Conservation (phyloP, 2,797 vertebrate species). For the Prionace glauca region DNA sequence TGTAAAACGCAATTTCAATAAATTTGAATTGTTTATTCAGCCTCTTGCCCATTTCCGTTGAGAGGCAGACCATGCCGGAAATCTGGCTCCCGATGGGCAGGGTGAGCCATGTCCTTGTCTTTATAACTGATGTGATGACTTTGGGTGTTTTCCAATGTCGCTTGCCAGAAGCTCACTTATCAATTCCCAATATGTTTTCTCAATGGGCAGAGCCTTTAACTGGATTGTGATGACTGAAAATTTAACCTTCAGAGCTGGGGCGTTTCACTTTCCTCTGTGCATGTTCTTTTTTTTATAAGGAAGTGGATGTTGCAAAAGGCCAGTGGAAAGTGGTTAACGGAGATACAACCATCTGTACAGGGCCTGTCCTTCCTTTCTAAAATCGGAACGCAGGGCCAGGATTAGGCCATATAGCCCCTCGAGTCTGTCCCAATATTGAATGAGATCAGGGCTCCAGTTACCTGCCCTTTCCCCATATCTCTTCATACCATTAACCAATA, state of each 20-base stretch:
- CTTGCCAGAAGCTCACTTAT: background rate
- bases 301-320: background rate
- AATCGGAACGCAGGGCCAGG: background rate
- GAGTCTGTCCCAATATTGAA: background rate
- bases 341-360: background rate
- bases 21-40: too few species aligned
- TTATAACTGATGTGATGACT: background rate
- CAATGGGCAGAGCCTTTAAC: background rate
- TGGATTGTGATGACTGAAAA: background rate
- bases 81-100: too few species aligned
- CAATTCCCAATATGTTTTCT: background rate
- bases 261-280: background rate
- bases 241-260: background rate
- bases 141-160: background rate
- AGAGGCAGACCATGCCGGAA: too few species aligned
- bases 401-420: background rate
- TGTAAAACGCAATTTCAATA: too few species aligned
- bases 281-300: background rate
- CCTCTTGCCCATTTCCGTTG: too few species aligned
- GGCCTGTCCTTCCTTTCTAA: background rate
- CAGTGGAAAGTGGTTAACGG: background rate
- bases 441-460: background rate
- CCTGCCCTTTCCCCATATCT: background rate
- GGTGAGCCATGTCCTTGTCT: background rate
- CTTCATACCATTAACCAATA: background rate